Base-by-base conservation (phyloP, 2,113 vertebrate species). In the Echinops telfairi region DNA sequence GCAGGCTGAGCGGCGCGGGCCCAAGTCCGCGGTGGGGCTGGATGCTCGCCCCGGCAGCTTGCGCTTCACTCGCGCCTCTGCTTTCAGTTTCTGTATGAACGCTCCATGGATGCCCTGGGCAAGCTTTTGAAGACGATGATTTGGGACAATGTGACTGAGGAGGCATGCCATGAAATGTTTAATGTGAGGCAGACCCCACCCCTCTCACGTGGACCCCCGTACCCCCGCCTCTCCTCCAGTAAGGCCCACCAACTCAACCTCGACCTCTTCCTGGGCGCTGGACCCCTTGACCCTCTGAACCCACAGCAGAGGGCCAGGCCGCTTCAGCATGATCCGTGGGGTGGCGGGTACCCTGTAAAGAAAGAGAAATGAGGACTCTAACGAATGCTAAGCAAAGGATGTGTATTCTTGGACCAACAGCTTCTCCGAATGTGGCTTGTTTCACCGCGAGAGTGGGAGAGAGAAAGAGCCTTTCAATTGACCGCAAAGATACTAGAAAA, bases 341-440 rank as follows among this genome's bases (percentile, higher is more conserved):
- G 23, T 33, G 3, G 29, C 11, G 19, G 43, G 36, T 4, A 2
- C 3, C 29, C 33, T 25, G 12, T 40, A 27, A 23, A n/a, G 31
- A 4, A 14, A 73, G 53, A 53, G 43, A 64, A 58, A 25, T 23
- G 23, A 53, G 31, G 60, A 33, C 14, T 20, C 4, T 6, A 16
- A 84, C 31, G 25, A 60, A 38, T 25, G n/a, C 12, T 70, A 25
- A 91, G 17, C 40, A 64, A 91, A 92, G 29, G 43, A 70, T 27
- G 12, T 94, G 31, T 64, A 10, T 86, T 91, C 66, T 95, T 84
- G 92, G 17, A 70, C 81, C 94, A 76, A 96, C 90, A 97, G 97
- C 97, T 97, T 87, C 95, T 97, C 76, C 97, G 96, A 78, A 96
- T 97, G 96, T 97, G 97, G 97, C 94, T 96, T 47, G 92, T 96